Evolutionary conservation across 2,888 invertebrate genomes (phyloP).

Genomic region (Drosophila peninsularis): DNA sequence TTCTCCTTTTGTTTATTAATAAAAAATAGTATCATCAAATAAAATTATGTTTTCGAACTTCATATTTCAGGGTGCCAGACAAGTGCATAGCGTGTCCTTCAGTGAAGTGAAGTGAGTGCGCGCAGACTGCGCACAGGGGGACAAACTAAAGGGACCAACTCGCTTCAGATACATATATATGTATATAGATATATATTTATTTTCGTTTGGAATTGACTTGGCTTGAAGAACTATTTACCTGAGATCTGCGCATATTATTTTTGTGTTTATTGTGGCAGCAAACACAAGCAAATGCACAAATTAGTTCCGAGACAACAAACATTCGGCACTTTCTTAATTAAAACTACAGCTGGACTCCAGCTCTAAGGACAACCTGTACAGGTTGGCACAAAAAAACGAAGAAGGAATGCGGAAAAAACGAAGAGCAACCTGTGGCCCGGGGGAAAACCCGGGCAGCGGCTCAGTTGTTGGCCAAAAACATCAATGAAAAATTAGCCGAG

Average conservation of each 20-base stretch:
- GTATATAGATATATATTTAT: background rate
- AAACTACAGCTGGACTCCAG: slow-evolving; percentile 12
- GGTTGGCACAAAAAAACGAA: background rate
- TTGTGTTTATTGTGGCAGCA: background rate
- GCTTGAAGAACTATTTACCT: slow-evolving; percentile 11
- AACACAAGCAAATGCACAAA: slow-evolving; percentile 30
- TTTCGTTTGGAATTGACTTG: slow-evolving; percentile 11
- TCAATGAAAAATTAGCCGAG: slow-evolving; percentile 51
- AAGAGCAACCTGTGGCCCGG: slow-evolving; percentile 39
- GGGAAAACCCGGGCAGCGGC: slow-evolving; percentile 12
- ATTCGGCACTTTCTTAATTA: slow-evolving; percentile 26
- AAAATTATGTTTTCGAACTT: slow-evolving; percentile 80
- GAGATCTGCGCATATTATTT: slow-evolving; percentile 8
- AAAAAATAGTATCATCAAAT: slow-evolving; percentile 61
- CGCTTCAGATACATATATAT: slow-evolving; percentile 12
- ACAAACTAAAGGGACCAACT: slow-evolving; percentile 19
- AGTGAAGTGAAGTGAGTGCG: slow-evolving; percentile 40
- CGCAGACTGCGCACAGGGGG: slow-evolving; percentile 19
- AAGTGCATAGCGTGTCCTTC: slow-evolving; percentile 73
- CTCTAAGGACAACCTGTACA: slow-evolving; percentile 29
- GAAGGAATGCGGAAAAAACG: slow-evolving; percentile 1
- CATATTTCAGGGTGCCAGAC: slow-evolving; percentile 73
- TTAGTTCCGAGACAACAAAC: slow-evolving; percentile 32
- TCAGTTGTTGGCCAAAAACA: slow-evolving; percentile 18
- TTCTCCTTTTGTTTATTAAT: slow-evolving; percentile 45